phyloP scores from a whole-genome alignment of 2,113 vertebrate genomes.

The Onychorhynchus coronatus region DNA sequence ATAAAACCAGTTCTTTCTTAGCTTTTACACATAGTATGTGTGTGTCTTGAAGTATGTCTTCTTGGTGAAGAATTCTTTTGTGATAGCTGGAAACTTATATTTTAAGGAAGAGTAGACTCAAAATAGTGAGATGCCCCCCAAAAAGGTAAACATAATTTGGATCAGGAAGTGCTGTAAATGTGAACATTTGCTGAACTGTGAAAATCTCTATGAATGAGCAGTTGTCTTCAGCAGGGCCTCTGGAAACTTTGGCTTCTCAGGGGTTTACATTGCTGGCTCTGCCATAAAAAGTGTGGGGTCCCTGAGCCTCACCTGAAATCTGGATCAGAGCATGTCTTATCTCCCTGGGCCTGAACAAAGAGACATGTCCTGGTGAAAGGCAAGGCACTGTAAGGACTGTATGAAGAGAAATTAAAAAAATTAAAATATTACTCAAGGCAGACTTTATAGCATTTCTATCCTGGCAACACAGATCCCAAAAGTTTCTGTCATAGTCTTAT shows the following conservation, averaged over 20 bases:
- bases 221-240: neutral
- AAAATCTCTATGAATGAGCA: neutral
- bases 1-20: neutral
- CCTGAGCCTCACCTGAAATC: neutral
- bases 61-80: neutral
- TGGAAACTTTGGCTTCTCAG: neutral
- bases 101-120: neutral
- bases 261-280: neutral
- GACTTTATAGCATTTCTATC: neutral
- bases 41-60: too few species aligned
- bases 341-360: neutral
- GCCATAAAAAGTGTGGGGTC: neutral
- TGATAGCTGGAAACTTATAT: neutral
- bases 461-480: neutral
- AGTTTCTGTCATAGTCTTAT: neutral
- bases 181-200: neutral
- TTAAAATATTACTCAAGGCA: neutral
- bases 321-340: neutral
- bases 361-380: neutral
- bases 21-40: too few species aligned
- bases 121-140: neutral
- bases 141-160: neutral
- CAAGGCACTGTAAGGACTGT: neutral
- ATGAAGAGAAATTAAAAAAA: neutral
- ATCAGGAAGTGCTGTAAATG: neutral